Conservation (phyloP, 2,888 invertebrate genomes). For the Panorpa germanica region DNA sequence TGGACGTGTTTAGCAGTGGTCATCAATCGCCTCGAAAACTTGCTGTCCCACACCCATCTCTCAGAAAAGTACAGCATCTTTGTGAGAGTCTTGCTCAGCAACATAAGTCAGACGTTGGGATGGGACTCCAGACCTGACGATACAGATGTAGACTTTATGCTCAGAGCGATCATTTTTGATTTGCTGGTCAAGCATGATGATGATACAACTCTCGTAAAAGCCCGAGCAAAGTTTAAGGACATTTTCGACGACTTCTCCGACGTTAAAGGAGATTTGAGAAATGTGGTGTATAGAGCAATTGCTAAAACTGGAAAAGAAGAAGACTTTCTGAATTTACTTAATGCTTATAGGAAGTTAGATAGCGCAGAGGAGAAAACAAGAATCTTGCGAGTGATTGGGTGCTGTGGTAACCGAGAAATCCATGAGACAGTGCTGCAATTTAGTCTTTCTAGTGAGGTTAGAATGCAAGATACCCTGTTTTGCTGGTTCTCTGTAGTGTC, state of each 20-base stretch:
- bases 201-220: slow-evolving; percentile 56
- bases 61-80: slow-evolving; percentile 55
- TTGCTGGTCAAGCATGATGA: slow-evolving; percentile 70
- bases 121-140: slow-evolving; percentile 74
- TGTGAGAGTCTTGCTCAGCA: slow-evolving; percentile 50
- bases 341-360: too few species aligned
- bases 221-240: too few species aligned
- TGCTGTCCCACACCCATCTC: slow-evolving; percentile 64
- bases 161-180: slow-evolving; percentile 68
- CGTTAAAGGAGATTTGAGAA: too few species aligned
- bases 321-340: too few species aligned
- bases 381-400: too few species aligned
- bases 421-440: too few species aligned
- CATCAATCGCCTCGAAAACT: slow-evolving; percentile 48
- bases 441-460: slow-evolving; percentile 79
- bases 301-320: too few species aligned
- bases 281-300: too few species aligned
- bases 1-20: slow-evolving; percentile 75
- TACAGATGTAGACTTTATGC: slow-evolving; percentile 68
- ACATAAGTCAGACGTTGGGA: slow-evolving; percentile 54
- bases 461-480: slow-evolving; percentile 80
- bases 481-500: slow-evolving; percentile 74
- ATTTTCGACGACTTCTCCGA: too few species aligned
- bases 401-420: too few species aligned
- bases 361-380: too few species aligned